phyloP scores from a whole-genome alignment of 1,140 invertebrate genomes.

The Drosophila leontia region DNA sequence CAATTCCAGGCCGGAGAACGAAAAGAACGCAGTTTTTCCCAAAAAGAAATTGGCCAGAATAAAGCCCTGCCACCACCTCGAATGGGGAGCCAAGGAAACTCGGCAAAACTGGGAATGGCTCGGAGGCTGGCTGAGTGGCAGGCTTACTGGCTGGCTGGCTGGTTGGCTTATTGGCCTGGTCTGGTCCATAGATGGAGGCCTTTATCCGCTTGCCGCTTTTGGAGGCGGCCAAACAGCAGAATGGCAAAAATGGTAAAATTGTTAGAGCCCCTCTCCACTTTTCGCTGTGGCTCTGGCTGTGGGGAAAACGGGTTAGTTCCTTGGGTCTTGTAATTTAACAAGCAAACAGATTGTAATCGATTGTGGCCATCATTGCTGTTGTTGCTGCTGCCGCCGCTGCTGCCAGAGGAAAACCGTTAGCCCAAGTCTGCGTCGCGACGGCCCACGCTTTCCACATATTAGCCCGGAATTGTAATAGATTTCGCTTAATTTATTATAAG shows the following conservation, averaged over 20 bases:
- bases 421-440: constrained; percentile 3
- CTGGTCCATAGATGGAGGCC: constrained; percentile 48
- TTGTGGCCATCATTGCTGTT: constrained; percentile 54
- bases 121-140: constrained; percentile 30
- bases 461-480: constrained; percentile 76
- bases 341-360: constrained; percentile 81
- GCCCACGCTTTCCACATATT: constrained; percentile 71
- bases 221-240: constrained; percentile 43
- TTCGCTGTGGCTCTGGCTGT: background rate
- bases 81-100: constrained; percentile 9
- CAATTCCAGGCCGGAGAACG: constrained; percentile 13
- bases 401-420: constrained; percentile 42
- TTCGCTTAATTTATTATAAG: constrained; percentile 76
- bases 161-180: constrained; percentile 21
- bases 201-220: constrained; percentile 36
- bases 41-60: constrained; percentile 55
- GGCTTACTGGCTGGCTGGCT: background rate
- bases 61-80: constrained; percentile 16
- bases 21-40: constrained; percentile 50
- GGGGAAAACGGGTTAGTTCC: constrained; percentile 62
- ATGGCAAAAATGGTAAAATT: constrained; percentile 70
- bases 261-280: constrained; percentile 31
- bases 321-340: constrained; percentile 77
- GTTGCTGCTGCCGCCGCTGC: constrained; percentile 5
- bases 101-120: constrained; percentile 32